Base-by-base conservation (phyloP, 2,888 invertebrate genomes). In the Eupithecia centaureata region DNA sequence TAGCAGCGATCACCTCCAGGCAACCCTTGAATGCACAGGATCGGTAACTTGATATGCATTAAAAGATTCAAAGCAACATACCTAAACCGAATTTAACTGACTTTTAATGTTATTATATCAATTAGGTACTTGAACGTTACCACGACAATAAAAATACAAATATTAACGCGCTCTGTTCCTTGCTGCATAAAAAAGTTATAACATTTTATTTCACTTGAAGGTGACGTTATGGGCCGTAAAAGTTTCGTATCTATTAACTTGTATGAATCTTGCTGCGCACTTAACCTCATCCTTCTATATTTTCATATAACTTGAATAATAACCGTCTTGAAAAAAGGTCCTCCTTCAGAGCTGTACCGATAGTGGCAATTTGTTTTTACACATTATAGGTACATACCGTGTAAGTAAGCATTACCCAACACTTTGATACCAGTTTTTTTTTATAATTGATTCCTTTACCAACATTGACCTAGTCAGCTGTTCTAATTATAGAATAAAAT, bases 231-330 rank as follows among this genome's bases (percentile, higher is more conserved):
- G 81, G 81, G 74, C 80, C 86, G 83, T 87, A 86, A 87, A 87
- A 85, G 81, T 81, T 85, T 83, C 82, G 84, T 86, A 86, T 86
- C 84, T 87, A 86, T 87, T 86, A 85, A 87, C 80, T 83, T 83
- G 81, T 78, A 83, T 79, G 83, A 85, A 83, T 83, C 83, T 83
- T 80, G 79, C 70, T 74, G 77, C 79, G 79, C 78, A 79, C 83
- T 83, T 78, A 79, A 73, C 73, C 76, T 75, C 75, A 78, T 77
- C 76, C 76, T 65, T 74, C 73, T 73, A 75, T 72, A 66, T 75
- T 77, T 76, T 76, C 68, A 73, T 64, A 68, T 68, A 65, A 62
- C 56, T 30, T 63, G 56, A 47, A 28, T 56, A 56, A 18, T 57
- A 57, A 33, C 32, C 22, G 32, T 13, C 57, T 57, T 30, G 5